Evolutionary conservation across 2,888 invertebrate species (phyloP).

Genomic region (Exocentrus adspersus): DNA sequence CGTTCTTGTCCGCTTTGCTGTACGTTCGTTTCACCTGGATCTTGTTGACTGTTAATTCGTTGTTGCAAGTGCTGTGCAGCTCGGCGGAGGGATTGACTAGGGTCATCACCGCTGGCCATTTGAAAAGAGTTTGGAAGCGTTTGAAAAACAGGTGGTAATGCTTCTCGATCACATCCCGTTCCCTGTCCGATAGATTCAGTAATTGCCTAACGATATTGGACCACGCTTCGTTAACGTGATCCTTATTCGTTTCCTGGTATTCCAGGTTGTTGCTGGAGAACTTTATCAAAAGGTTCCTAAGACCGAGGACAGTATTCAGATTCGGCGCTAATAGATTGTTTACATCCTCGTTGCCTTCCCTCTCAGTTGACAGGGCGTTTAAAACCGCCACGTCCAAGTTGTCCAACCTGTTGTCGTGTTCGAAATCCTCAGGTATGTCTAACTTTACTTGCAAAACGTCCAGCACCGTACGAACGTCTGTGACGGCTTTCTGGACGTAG

Average conservation of each 20-base stretch:
- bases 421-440: slow-evolving; percentile 45
- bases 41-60: not conserved
- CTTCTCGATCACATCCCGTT: not conserved
- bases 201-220: not conserved
- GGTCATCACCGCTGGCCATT: slow-evolving; percentile 45
- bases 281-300: slow-evolving; percentile 47
- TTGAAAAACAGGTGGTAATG: slow-evolving; percentile 38
- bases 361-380: slow-evolving; percentile 25
- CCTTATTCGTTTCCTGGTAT: not conserved
- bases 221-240: not conserved
- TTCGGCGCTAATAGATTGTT: slow-evolving; percentile 45
- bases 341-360: not conserved
- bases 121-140: slow-evolving; percentile 40
- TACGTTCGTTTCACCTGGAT: slow-evolving; percentile 28
- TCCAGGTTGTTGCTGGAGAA: slow-evolving; percentile 30
- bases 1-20: slow-evolving; percentile 10
- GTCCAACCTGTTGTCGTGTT: slow-evolving; percentile 41
- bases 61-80: slow-evolving; percentile 7
- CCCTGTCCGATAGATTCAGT: not conserved
- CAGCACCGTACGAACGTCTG: slow-evolving; percentile 39
- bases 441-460: slow-evolving; percentile 42
- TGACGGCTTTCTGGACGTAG: slow-evolving; percentile 35
- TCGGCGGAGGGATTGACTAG: slow-evolving; percentile 29
- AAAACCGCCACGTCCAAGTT: slow-evolving; percentile 46
- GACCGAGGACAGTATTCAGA: slow-evolving; percentile 44